phyloP scores from a whole-genome alignment of 2,888 invertebrate genomes.

The Ichneumon xanthorius region DNA sequence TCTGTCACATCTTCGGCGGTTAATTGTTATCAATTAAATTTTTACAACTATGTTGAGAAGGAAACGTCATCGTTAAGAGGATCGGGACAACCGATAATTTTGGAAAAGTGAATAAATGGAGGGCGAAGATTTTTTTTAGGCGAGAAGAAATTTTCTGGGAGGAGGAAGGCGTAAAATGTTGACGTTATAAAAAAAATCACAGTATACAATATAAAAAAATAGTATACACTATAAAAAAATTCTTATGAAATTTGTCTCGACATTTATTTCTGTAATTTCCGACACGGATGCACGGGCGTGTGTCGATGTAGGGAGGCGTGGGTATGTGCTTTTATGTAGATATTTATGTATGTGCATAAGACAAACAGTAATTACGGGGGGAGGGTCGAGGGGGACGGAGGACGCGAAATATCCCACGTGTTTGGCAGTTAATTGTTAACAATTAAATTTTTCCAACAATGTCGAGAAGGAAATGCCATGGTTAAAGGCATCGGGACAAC shows the following conservation, averaged over 20 bases:
- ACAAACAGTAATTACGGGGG: conserved; percentile 57
- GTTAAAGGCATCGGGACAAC: neutral
- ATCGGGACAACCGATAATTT: neutral
- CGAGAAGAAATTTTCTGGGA: too few relatives aligned
- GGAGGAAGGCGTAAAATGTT: too few relatives aligned
- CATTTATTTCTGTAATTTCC: too few relatives aligned
- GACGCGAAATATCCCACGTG: conserved; percentile 46
- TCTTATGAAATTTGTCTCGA: too few relatives aligned
- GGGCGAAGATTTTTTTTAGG: neutral
- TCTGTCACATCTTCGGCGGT: conserved; percentile 45
- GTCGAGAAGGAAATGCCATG: conserved; percentile 8
- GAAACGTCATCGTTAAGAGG: conserved; percentile 8
- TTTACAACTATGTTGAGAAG: conserved; percentile 36
- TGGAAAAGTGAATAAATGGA: neutral
- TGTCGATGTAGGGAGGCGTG: too few relatives aligned
- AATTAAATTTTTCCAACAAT: conserved; percentile 53
- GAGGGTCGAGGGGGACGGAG: conserved; percentile 15
- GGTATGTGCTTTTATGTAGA: neutral
- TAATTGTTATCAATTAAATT: conserved; percentile 53
- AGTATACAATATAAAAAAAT: too few relatives aligned
- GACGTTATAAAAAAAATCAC: too few relatives aligned
- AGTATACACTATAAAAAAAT: too few relatives aligned
- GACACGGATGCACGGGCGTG: too few relatives aligned
- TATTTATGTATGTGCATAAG: conserved; percentile 10
- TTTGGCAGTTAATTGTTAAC: conserved; percentile 37